phyloP scores from a whole-genome alignment of 2,797 vertebrate species.

The Xenops minutus region DNA sequence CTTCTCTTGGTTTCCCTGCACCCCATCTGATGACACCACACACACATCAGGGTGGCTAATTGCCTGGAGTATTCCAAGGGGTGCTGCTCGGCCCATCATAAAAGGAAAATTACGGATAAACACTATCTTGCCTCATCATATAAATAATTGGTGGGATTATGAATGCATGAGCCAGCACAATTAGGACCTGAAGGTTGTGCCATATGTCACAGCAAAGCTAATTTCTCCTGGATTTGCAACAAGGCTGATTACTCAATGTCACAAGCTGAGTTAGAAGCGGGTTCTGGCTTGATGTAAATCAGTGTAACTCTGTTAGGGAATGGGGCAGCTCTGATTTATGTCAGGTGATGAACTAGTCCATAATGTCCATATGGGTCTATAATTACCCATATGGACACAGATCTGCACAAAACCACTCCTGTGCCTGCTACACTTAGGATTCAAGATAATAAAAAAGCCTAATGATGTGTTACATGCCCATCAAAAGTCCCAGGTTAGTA shows the following conservation, averaged over 20 bases:
- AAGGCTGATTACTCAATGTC: conserved; percentile 9
- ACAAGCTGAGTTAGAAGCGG: not conserved
- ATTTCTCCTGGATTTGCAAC: conserved; percentile 30
- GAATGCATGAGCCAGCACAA: conserved; percentile 49
- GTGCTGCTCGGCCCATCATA: not conserved
- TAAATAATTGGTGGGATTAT: conserved; percentile 39
- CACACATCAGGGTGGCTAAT: conserved; percentile 4
- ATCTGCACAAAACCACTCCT: not conserved
- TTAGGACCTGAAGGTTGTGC: conserved; percentile 48
- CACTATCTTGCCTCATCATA: not conserved
- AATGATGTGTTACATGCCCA: not conserved
- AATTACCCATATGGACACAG: not conserved
- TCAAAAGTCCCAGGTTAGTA: not conserved
- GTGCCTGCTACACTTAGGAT: not conserved
- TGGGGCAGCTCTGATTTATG: not conserved
- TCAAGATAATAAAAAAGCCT: not conserved
- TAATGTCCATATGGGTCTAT: not conserved
- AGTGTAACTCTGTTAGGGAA: not conserved
- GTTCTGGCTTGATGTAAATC: not conserved
- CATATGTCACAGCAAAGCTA: conserved; percentile 47
- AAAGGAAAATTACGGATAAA: conserved; percentile 41
- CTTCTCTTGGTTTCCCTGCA: not conserved
- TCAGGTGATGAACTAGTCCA: conserved; percentile 1
- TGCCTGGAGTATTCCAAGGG: conserved; percentile 9
- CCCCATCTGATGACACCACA: not conserved